These are phyloP conservation scores for Lophius piscatorius DNA, from an alignment of 2,113 vertebrate genomes.

Conservation along the genomic window DNA sequence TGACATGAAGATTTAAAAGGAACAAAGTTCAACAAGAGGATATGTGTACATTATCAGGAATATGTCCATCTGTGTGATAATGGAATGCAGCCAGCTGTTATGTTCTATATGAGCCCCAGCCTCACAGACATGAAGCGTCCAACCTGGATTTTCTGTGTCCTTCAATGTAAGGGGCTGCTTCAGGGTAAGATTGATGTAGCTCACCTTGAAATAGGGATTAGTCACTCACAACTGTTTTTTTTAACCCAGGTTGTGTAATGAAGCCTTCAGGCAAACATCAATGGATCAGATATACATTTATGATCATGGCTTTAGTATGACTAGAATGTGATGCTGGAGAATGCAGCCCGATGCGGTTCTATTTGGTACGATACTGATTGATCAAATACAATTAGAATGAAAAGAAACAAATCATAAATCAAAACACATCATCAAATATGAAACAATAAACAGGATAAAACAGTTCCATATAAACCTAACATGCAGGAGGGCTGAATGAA, in stretches of 20 bases:
- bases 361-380: no score
- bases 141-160: constrained; percentile 54
- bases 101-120: constrained; percentile 35
- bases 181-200: constrained; percentile 52
- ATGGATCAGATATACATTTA: background rate
- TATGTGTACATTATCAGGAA: constrained; percentile 31
- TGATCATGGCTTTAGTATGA: no score
- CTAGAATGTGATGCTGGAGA: no score
- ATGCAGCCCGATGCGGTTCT: no score
- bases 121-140: constrained; percentile 31
- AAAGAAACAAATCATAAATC: no score
- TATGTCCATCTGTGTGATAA: constrained; percentile 56
- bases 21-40: constrained; percentile 26
- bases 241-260: background rate
- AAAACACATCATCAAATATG: no score
- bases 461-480: no score
- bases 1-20: constrained; percentile 44
- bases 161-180: constrained; percentile 52
- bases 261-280: background rate
- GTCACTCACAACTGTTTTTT: constrained; percentile 21
- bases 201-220: constrained; percentile 43
- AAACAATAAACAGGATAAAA: no score
- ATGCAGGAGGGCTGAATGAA: no score
- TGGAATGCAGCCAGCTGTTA: constrained; percentile 55
- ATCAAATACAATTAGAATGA: no score